Conservation (phyloP, 64 coral and sea anemone genomes). For the Actinia equina region DNA sequence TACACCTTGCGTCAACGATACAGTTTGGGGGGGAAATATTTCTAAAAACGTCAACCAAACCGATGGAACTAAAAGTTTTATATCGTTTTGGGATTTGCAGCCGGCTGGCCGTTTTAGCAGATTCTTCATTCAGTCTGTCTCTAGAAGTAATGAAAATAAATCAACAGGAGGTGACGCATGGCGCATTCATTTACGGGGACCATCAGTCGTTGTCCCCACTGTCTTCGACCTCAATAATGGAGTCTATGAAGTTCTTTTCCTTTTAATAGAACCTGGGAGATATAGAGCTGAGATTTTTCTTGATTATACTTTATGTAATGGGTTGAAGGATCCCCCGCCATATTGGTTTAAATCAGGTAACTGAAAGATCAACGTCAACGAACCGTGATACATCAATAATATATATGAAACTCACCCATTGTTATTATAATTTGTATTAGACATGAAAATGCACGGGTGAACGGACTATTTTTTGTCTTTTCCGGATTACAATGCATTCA, state of each 20-base stretch:
- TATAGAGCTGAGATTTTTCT: constrained; percentile 36
- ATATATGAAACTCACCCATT: no score
- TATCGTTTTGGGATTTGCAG: constrained; percentile 41
- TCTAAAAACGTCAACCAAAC: not conserved
- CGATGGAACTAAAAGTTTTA: constrained; percentile 34
- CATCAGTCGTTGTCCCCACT: constrained; percentile 36
- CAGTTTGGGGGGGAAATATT: constrained; percentile 16
- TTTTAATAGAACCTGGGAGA: constrained; percentile 46
- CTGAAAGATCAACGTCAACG: not conserved
- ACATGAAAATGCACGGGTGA: no score
- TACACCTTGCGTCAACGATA: constrained; percentile 2
- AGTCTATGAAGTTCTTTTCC: constrained; percentile 50
- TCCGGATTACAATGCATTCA: no score
- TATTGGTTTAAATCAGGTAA: constrained; percentile 64
- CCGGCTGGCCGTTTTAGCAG: constrained; percentile 47
- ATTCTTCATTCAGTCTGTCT: constrained; percentile 32
- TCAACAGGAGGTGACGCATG: constrained; percentile 44
- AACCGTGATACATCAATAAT: no score
- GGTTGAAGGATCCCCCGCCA: constrained; percentile 21
- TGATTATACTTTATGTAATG: constrained; percentile 59
- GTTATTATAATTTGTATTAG: no score
- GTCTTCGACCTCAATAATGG: constrained; percentile 52
- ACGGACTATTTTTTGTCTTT: no score
- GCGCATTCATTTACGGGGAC: constrained; percentile 50
- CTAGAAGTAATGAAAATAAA: constrained; percentile 15